Conservation (phyloP, 2,888 invertebrate species). For the Brachyopa scutellaris region DNA sequence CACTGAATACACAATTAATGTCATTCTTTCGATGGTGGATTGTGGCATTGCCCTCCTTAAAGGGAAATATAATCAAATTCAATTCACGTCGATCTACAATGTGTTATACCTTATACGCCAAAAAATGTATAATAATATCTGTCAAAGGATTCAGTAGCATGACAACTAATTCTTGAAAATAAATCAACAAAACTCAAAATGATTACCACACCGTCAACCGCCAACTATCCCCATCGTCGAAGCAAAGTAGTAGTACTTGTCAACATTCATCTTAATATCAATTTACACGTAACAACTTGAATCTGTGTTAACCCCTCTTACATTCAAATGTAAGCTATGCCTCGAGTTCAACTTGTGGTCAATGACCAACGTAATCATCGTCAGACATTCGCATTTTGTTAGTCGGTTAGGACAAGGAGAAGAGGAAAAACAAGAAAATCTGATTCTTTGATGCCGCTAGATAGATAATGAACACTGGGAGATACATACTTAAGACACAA, state of each 20-base stretch:
- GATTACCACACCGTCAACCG: not conserved
- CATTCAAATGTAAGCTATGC: not conserved
- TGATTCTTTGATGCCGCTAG: not conserved
- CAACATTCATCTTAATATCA: constrained; percentile 9
- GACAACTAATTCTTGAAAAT: not conserved
- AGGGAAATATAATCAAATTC: not conserved
- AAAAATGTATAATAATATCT: constrained; percentile 16
- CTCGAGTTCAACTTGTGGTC: constrained; percentile 24
- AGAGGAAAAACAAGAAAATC: not conserved
- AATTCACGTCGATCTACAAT: constrained; percentile 21
- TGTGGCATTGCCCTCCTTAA: constrained; percentile 2
- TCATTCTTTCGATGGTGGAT: not conserved
- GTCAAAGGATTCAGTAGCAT: constrained; percentile 20
- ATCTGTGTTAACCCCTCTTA: not conserved
- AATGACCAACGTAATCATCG: constrained; percentile 39
- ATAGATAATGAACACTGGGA: constrained; percentile 16
- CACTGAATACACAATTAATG: not conserved
- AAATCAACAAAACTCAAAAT: too few relatives aligned
- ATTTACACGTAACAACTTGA: constrained; percentile 4
- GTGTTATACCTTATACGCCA: not conserved
- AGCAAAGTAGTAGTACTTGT: too few relatives aligned
- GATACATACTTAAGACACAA: not conserved
- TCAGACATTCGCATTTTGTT: constrained; percentile 21
- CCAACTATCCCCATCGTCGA: too few relatives aligned
- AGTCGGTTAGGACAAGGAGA: not conserved